A percentile compares a stretch with the other conserved stretches of the same genome.
Conservation (phyloP, 2,113 vertebrate species). For the Rhinogobius similis region DNA sequence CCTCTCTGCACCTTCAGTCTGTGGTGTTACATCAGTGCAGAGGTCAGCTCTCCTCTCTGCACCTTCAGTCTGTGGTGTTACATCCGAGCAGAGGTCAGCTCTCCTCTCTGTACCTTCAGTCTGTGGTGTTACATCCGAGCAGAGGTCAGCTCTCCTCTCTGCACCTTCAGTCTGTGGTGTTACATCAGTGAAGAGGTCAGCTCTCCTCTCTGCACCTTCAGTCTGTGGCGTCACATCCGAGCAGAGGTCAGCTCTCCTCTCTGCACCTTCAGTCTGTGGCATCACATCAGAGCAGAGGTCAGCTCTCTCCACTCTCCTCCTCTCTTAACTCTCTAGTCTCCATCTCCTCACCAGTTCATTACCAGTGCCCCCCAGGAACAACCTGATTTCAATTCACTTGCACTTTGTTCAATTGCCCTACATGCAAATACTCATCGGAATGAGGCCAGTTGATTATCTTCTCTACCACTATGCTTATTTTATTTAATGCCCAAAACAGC, state of each 20-base stretch:
- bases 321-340: conserved; percentile 21
- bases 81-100: conserved; percentile 55
- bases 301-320: conserved; percentile 28
- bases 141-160: conserved; percentile 70
- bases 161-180: conserved; percentile 24
- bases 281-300: conserved; percentile 54
- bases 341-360: conserved; percentile 68
- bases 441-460: conserved; percentile 71
- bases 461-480: conserved; percentile 64
- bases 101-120: conserved; percentile 12
- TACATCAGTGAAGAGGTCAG: conserved; percentile 55
- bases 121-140: conserved; percentile 39
- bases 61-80: conserved; percentile 30
- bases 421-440: conserved; percentile 63
- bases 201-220: conserved; percentile 33
- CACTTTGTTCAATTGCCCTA: conserved; percentile 78
- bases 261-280: conserved; percentile 17
- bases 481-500: conserved; percentile 72
- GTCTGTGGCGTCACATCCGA: conserved; percentile 40
- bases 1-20: conserved; percentile 29
- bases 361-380: conserved; percentile 73
- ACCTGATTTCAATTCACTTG: conserved; percentile 76
- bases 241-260: conserved; percentile 50
- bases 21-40: conserved; percentile 37
- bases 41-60: too few species aligned